Conservation (phyloP, 2,888 invertebrate genomes). For the Lacanobia oleracea region DNA sequence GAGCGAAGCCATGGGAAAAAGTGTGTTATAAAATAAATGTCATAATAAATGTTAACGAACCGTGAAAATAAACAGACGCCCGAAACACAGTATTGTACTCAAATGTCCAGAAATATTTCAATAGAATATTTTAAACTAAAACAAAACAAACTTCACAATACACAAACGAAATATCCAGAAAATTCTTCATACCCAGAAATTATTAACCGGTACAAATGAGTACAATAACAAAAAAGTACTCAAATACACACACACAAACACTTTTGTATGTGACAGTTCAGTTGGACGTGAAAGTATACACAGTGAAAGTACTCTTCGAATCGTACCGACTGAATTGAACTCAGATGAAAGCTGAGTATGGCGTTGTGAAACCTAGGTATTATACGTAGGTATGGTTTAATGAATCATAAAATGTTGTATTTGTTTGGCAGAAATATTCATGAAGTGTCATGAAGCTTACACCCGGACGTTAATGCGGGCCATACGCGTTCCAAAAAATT, state of each 20-base stretch:
- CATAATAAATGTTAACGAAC: not conserved
- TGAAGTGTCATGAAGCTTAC: too few species aligned
- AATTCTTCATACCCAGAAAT: slow-evolving; percentile 3
- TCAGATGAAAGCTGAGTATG: slow-evolving; percentile 56
- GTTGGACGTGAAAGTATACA: slow-evolving; percentile 72
- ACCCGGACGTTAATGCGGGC: too few species aligned
- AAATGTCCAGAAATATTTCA: not conserved
- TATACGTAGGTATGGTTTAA: not conserved
- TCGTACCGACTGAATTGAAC: slow-evolving; percentile 34
- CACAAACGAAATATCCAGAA: slow-evolving; percentile 11
- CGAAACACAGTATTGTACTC: not conserved
- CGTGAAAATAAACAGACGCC: not conserved
- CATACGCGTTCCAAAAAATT: too few species aligned
- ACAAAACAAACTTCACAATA: not conserved
- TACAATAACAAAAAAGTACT: slow-evolving; percentile 1
- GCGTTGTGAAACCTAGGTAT: slow-evolving; percentile 35
- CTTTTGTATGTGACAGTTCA: slow-evolving; percentile 46
- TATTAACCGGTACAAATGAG: slow-evolving; percentile 5
- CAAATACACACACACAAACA: slow-evolving; percentile 9
- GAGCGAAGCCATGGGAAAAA: too few species aligned
- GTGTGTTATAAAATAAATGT: not conserved
- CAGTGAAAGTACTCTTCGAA: slow-evolving; percentile 71
- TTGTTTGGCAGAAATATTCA: too few species aligned
- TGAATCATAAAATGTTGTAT: not conserved
- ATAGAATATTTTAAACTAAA: slow-evolving; percentile 2